A percentile compares a stretch with the other conserved stretches of the same genome.
Conservation (phyloP, 2,888 invertebrate genomes). For the Quadroppia sp. region DNA sequence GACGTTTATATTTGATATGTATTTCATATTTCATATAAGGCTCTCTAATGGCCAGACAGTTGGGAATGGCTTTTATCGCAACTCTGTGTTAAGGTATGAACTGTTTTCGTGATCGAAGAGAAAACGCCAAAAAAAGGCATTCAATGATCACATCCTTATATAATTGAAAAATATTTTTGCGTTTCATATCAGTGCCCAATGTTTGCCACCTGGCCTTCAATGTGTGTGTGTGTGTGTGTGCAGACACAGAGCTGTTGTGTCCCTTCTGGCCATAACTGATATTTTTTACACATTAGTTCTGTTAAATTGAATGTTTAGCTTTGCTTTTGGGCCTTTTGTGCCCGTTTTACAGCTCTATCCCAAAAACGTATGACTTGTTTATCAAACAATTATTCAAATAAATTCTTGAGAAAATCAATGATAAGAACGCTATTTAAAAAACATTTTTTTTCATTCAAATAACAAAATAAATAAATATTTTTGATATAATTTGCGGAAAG, state of each 20-base stretch:
- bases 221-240: too few species aligned
- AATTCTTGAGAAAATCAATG: too few species aligned
- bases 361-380: neutral
- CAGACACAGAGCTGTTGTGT: neutral
- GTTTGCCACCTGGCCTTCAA: conserved; percentile 10
- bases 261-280: conserved; percentile 24
- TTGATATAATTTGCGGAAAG: too few species aligned
- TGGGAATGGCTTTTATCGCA: neutral
- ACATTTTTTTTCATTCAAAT: too few species aligned
- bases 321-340: neutral
- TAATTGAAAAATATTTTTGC: conserved; percentile 9
- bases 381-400: conserved; percentile 19
- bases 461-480: too few species aligned
- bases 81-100: neutral
- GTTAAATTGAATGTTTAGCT: conserved; percentile 18
- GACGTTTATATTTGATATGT: neutral
- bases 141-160: neutral
- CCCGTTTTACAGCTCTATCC: conserved; percentile 4
- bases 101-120: neutral
- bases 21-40: conserved; percentile 9
- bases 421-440: too few species aligned
- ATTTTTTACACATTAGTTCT: conserved; percentile 22
- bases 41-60: neutral
- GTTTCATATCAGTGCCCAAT: neutral
- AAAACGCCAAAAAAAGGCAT: neutral